Percentiles rank a stretch among this genome's conserved stretches.
These are phyloP conservation scores for Erebia palarica DNA, from an alignment of 2,888 invertebrate species.

Conservation along the genomic window DNA sequence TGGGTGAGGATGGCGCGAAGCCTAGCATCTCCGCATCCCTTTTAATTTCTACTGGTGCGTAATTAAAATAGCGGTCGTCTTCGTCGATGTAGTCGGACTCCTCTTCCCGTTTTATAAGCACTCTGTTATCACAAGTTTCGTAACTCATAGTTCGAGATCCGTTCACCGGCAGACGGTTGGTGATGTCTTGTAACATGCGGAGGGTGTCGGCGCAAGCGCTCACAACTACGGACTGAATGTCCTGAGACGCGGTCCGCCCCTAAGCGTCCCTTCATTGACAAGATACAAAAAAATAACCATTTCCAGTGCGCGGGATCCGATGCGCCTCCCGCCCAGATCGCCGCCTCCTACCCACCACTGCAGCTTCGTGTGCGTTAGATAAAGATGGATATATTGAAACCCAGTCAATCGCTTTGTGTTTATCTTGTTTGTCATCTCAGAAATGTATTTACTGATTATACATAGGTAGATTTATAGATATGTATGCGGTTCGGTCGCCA, in stretches of 20 bases:
- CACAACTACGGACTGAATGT: slow-evolving; percentile 59
- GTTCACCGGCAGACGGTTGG: slow-evolving; percentile 41
- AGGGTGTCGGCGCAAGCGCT: slow-evolving; percentile 59
- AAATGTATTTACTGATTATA: slow-evolving; percentile 61
- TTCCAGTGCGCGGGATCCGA: slow-evolving; percentile 61
- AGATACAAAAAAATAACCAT: slow-evolving; percentile 77
- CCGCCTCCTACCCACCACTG: slow-evolving; percentile 59
- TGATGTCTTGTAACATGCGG: slow-evolving; percentile 53
- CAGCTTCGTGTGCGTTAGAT: slow-evolving; percentile 50
- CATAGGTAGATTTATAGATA: slow-evolving; percentile 57
- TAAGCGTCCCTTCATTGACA: slow-evolving; percentile 79
- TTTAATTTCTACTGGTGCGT: slow-evolving; percentile 66
- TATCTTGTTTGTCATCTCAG: slow-evolving; percentile 76
- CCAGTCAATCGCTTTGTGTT: slow-evolving; percentile 65
- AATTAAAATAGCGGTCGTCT: slow-evolving; percentile 69
- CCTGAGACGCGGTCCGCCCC: slow-evolving; percentile 75
- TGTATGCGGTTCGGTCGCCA: slow-evolving; percentile 60
- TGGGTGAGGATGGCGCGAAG: slow-evolving; percentile 68
- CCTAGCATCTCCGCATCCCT: slow-evolving; percentile 56
- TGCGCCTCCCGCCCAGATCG: slow-evolving; percentile 48
- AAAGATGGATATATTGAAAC: slow-evolving; percentile 56
- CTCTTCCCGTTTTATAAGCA: slow-evolving; percentile 74
- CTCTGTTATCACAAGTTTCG: slow-evolving; percentile 64
- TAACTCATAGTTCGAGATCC: slow-evolving; percentile 65
- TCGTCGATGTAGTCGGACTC: slow-evolving; percentile 67